Conservation (phyloP, 2,113 vertebrate genomes). For the Prolemur simus region DNA sequence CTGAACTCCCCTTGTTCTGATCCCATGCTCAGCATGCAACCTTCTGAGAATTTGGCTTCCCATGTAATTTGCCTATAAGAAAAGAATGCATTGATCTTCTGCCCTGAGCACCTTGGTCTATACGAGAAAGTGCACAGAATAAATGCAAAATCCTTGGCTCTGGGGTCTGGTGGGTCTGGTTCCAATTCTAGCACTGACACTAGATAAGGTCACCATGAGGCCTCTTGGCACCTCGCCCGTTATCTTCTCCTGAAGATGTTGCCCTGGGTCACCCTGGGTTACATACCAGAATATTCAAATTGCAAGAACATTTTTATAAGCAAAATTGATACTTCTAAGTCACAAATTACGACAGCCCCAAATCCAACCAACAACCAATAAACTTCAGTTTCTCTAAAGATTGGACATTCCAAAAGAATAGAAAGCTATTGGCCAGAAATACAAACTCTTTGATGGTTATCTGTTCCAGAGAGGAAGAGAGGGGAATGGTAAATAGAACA, state of each 20-base stretch:
- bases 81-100: conserved; percentile 53
- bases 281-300: conserved; percentile 41
- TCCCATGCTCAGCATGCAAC: conserved; percentile 39
- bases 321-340: neutral
- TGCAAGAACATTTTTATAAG: neutral
- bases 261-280: neutral
- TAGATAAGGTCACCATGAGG: conserved; percentile 36
- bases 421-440: neutral
- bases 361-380: neutral
- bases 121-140: neutral
- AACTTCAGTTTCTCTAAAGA: neutral
- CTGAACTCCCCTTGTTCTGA: neutral
- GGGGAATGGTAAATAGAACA: neutral
- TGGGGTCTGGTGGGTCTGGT: neutral
- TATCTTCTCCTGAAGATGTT: conserved; percentile 31
- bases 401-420: neutral
- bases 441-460: neutral
- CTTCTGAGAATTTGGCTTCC: conserved; percentile 15
- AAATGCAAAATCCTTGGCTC: neutral
- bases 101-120: neutral
- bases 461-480: neutral
- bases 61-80: neutral
- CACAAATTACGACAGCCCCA: neutral
- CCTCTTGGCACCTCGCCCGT: neutral
- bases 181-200: conserved; percentile 35